A percentile compares a stretch with the other conserved stretches of the same genome.
These are phyloP conservation scores for Habroteleia sp. DNA, from an alignment of 2,888 invertebrate genomes.

Conservation along the genomic window DNA sequence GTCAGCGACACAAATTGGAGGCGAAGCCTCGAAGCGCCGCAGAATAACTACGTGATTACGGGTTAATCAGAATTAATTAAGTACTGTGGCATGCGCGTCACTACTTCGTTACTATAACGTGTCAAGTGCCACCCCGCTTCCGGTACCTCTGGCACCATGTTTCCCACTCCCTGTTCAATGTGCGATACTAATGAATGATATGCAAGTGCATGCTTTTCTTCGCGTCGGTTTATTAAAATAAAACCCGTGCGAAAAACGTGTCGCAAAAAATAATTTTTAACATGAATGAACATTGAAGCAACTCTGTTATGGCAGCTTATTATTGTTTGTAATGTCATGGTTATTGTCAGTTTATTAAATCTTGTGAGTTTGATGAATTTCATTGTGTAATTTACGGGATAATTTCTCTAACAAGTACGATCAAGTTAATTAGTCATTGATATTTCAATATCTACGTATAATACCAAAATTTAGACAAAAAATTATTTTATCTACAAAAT, in stretches of 20 bases:
- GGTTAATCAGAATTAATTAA: conserved; percentile 81
- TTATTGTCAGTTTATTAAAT: conserved; percentile 27
- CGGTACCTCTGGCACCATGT: conserved; percentile 65
- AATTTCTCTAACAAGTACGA: conserved; percentile 14
- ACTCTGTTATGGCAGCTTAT: conserved; percentile 8
- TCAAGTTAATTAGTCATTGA: conserved; percentile 24
- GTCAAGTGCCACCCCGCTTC: conserved; percentile 77
- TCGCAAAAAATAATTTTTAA: conserved; percentile 20
- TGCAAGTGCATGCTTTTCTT: conserved; percentile 74
- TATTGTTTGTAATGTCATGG: conserved; percentile 13
- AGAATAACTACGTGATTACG: conserved; percentile 80
- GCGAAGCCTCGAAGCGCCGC: conserved; percentile 72
- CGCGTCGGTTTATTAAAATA: conserved; percentile 22
- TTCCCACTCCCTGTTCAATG: conserved; percentile 59
- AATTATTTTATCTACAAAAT: too few relatives aligned
- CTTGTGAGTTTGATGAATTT: conserved; percentile 19
- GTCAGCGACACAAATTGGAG: too few relatives aligned
- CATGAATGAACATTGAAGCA: conserved; percentile 16
- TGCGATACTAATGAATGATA: conserved; percentile 78
- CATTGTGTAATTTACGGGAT: background rate
- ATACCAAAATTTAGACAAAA: too few relatives aligned
- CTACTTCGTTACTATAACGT: conserved; percentile 80
- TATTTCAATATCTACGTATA: background rate
- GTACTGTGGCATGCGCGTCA: conserved; percentile 79
- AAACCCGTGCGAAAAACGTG: conserved; percentile 12